A percentile compares a stretch with the other conserved stretches of the same genome.
These are phyloP conservation scores for Myocastor coypus DNA, from an alignment of 2,113 vertebrate genomes.

Conservation along the genomic window DNA sequence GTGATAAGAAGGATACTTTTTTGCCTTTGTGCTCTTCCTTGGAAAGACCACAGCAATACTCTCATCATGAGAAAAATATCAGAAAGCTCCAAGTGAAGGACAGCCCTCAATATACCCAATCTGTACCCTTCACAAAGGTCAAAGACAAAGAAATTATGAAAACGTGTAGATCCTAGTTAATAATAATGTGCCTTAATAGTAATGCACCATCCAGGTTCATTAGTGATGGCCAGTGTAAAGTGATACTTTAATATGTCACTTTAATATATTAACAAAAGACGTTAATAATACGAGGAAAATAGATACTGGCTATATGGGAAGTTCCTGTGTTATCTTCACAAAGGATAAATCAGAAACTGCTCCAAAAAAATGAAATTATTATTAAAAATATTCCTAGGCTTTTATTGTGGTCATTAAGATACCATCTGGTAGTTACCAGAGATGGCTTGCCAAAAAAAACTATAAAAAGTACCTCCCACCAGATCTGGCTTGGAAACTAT, in stretches of 20 bases:
- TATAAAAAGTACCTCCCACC: slow-evolving; percentile 77
- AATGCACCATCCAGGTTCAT: background rate
- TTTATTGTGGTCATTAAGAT: slow-evolving; percentile 60
- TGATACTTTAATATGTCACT: too few species aligned
- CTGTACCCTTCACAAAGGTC: background rate
- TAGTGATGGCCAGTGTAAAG: background rate
- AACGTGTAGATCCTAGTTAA: background rate
- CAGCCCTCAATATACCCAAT: background rate
- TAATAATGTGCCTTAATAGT: background rate
- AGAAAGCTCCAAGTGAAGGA: background rate
- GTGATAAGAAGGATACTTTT: background rate
- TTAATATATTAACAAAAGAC: background rate
- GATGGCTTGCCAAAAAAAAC: slow-evolving; percentile 77
- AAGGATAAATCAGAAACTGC: background rate
- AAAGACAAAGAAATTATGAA: background rate
- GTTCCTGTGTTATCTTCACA: background rate
- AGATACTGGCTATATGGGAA: background rate
- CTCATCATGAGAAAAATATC: background rate
- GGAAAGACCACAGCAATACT: background rate
- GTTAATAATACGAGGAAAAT: background rate
- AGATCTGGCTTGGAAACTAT: slow-evolving; percentile 76
- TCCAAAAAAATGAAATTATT: slow-evolving; percentile 24
- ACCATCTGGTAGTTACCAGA: slow-evolving; percentile 58
- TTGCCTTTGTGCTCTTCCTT: background rate
- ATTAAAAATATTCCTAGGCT: slow-evolving; percentile 28